Evolutionary conservation across 2,113 vertebrate species (phyloP).

Genomic region (Dromiciops gliroides): DNA sequence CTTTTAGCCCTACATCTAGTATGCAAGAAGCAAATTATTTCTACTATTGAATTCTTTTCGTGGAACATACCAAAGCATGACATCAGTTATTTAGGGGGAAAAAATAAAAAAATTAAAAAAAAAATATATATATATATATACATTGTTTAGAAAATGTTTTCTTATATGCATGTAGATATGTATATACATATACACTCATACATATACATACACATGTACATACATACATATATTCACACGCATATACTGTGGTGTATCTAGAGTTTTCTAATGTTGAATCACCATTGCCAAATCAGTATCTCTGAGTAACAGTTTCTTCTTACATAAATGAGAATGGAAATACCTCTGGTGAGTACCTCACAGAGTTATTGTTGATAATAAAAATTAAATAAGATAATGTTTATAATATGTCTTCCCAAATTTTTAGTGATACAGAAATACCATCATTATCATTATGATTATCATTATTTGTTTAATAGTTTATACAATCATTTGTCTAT

Average conservation of each 20-base stretch:
- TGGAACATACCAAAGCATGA: background rate
- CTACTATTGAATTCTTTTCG: background rate
- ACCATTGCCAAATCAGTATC: background rate
- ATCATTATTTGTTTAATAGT: background rate
- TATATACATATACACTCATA: background rate
- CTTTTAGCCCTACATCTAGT: background rate
- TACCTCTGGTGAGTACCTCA: background rate
- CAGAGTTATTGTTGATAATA: background rate
- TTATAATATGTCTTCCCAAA: background rate
- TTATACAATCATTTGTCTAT: background rate
- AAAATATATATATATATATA: no score
- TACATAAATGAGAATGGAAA: background rate
- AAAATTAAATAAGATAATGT: background rate
- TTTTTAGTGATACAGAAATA: background rate
- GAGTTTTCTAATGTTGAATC: no score
- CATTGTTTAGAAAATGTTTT: background rate
- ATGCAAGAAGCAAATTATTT: background rate
- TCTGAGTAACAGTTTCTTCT: background rate
- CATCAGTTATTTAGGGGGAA: background rate
- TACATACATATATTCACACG: background rate
- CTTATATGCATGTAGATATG: no score
- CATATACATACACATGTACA: background rate
- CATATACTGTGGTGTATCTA: background rate
- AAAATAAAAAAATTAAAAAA: no score
- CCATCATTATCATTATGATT: background rate